Percentiles rank a stretch among this genome's conserved stretches.
These are phyloP conservation scores for Amazona guildingii DNA, from an alignment of 2,113 vertebrate genomes.

Conservation along the genomic window DNA sequence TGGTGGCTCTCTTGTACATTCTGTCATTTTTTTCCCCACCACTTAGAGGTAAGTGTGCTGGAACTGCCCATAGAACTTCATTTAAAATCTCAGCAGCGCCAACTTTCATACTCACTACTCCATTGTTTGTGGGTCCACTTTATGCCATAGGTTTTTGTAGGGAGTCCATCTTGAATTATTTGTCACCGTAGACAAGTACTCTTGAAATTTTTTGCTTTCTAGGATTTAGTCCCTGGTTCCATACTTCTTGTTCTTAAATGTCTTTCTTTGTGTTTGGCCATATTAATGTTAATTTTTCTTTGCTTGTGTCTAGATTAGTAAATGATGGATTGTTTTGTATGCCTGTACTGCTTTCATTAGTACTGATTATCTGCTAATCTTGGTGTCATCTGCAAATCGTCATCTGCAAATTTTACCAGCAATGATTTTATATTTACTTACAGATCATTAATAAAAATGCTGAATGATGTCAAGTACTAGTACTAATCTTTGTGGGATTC, in stretches of 20 bases:
- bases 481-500: not conserved
- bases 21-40: not conserved
- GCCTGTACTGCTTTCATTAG: not conserved
- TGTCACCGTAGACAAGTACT: not conserved
- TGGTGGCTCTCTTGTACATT: not conserved
- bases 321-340: not conserved
- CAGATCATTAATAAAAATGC: not conserved
- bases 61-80: not conserved
- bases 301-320: not conserved
- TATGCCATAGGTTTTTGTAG: not conserved
- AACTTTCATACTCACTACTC: not conserved
- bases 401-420: not conserved
- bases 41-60: not conserved
- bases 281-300: not conserved
- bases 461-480: not conserved
- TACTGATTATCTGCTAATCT: not conserved
- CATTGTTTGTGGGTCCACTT: not conserved
- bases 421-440: not conserved
- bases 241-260: not conserved
- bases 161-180: not conserved
- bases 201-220: not conserved
- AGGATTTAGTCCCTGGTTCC: not conserved
- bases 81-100: not conserved
- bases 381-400: not conserved
- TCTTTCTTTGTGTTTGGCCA: not conserved